phyloP scores from a whole-genome alignment of 2,797 vertebrate species.

The Propithecus perrieri region DNA sequence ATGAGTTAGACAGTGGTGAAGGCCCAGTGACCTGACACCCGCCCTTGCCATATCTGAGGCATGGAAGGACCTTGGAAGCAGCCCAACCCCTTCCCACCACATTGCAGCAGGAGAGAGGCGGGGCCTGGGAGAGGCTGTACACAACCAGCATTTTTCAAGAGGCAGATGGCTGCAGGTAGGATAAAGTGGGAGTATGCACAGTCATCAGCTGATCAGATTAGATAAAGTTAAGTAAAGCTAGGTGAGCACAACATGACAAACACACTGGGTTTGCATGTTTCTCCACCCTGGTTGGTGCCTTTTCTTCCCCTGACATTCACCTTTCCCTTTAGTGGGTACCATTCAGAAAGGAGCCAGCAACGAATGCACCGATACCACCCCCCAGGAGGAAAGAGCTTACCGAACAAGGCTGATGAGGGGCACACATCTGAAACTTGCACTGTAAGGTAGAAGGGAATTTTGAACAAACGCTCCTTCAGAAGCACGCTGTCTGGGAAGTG shows the following conservation, averaged over 20 bases:
- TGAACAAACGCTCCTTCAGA: not conserved
- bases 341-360: not conserved
- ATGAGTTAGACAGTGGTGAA: not conserved
- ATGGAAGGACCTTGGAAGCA: not conserved
- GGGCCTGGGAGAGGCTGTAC: not conserved
- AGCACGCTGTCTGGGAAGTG: not conserved
- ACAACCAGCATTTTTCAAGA: not conserved
- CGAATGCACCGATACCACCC: not conserved
- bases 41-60: not conserved
- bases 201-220: not conserved
- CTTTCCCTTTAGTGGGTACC: not conserved
- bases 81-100: too few species aligned
- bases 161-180: not conserved
- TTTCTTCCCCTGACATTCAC: not conserved
- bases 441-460: not conserved
- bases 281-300: not conserved
- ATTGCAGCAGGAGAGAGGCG: not conserved
- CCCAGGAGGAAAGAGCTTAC: not conserved
- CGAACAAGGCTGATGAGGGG: not conserved
- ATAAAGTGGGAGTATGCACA: not conserved
- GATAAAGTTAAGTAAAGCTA: not conserved
- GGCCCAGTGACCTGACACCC: not conserved
- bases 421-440: not conserved
- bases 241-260: not conserved
- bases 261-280: not conserved